These are phyloP conservation scores for Monopis laevigella DNA, from an alignment of 2,888 invertebrate species.

Conservation along the genomic window DNA sequence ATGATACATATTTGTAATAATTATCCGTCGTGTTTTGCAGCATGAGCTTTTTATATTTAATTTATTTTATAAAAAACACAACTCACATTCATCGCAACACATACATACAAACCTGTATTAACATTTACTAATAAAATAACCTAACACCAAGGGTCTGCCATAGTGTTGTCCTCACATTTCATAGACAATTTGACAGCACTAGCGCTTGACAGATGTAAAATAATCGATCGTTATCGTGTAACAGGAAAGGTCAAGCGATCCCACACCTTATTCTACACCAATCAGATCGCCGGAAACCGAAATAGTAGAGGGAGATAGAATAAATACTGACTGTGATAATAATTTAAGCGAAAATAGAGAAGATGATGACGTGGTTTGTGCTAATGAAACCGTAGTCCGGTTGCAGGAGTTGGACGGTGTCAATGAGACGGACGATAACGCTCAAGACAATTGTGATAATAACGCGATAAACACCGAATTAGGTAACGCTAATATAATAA, in stretches of 20 bases:
- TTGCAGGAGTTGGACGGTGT: neutral
- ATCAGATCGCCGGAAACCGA: constrained; percentile 32
- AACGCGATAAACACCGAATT: neutral
- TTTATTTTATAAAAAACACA: no score
- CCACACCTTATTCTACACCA: constrained; percentile 50
- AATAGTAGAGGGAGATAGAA: neutral
- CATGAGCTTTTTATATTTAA: constrained; percentile 10
- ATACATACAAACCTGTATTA: no score
- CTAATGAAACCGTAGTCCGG: constrained; percentile 30
- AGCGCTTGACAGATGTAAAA: constrained; percentile 12
- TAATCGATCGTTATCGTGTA: constrained; percentile 38
- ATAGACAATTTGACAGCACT: constrained; percentile 48
- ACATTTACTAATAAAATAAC: constrained; percentile 21
- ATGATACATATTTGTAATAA: no score
- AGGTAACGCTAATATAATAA: neutral
- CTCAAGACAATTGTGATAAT: neutral
- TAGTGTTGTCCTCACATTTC: constrained; percentile 52
- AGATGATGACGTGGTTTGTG: constrained; percentile 61
- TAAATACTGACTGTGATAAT: constrained; percentile 54
- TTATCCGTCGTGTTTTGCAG: neutral
- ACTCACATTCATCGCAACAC: no score
- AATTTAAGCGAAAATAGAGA: constrained; percentile 48
- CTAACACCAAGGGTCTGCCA: constrained; percentile 17
- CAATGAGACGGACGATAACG: constrained; percentile 18
- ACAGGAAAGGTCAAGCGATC: constrained; percentile 41